phyloP scores from a whole-genome alignment of 2,113 vertebrate genomes.

The Myotis yumanensis region DNA sequence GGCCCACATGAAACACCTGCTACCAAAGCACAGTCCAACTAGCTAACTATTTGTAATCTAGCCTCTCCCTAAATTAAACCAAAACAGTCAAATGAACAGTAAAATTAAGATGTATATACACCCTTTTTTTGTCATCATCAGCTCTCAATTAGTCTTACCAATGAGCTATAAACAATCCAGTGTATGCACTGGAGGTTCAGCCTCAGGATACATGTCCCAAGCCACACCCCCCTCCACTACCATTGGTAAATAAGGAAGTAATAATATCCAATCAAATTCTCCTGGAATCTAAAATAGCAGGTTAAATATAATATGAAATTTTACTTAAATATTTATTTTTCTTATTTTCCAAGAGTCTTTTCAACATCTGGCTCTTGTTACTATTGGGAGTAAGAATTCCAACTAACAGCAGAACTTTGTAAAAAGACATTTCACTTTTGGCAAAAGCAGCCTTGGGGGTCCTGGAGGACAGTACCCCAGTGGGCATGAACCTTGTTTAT shows the following conservation, averaged over 20 bases:
- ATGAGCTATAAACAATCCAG: neutral
- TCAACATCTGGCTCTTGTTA: neutral
- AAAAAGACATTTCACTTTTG: neutral
- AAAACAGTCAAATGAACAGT: neutral
- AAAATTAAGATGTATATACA: conserved; percentile 5
- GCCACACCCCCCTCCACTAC: too few relatives aligned
- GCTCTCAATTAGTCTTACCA: neutral
- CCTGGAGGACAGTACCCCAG: neutral
- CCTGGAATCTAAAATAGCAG: neutral
- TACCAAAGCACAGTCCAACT: neutral
- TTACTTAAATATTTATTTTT: conserved; percentile 17
- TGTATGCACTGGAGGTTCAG: neutral
- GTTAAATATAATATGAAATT: neutral
- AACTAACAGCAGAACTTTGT: neutral
- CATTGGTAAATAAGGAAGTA: neutral
- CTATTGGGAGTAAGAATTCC: neutral
- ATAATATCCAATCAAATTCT: neutral
- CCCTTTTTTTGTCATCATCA: neutral
- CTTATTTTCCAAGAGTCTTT: neutral
- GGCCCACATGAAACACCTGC: neutral
- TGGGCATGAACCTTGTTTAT: neutral
- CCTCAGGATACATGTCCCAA: neutral
- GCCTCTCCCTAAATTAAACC: neutral
- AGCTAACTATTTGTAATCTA: neutral
- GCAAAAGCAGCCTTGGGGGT: neutral